A percentile compares a stretch with the other conserved stretches of the same genome.
These are phyloP conservation scores for Lasioglossum figueresi DNA, from an alignment of 2,888 invertebrate species.

Conservation along the genomic window DNA sequence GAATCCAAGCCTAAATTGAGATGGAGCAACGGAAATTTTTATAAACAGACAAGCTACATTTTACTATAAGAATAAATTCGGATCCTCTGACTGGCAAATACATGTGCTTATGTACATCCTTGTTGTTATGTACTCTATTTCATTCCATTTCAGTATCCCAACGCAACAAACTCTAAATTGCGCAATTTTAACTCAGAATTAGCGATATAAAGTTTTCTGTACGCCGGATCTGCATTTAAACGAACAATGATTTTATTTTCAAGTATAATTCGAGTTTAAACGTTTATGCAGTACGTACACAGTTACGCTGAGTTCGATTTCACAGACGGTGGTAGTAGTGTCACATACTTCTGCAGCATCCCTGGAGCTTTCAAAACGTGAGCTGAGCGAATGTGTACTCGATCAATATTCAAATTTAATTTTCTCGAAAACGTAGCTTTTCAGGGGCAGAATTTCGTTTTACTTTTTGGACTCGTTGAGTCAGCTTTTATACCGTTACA, in stretches of 20 bases:
- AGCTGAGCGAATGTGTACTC: neutral
- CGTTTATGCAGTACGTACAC: neutral
- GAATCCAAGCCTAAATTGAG: neutral
- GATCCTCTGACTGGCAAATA: neutral
- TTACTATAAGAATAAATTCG: neutral
- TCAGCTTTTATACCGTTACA: neutral
- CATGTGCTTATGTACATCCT: no score
- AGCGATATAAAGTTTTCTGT: neutral
- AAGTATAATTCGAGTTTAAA: neutral
- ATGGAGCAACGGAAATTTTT: neutral
- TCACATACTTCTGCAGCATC: neutral
- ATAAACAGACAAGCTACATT: neutral
- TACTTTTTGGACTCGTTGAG: neutral
- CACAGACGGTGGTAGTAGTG: neutral
- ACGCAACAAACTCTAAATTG: neutral
- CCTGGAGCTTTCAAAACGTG: neutral
- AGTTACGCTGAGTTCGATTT: neutral
- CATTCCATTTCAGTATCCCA: neutral
- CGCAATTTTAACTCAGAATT: neutral
- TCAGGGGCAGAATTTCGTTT: neutral
- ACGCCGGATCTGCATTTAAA: neutral
- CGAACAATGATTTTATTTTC: neutral
- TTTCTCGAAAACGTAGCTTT: neutral
- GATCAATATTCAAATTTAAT: conserved; percentile 11
- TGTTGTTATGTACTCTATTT: neutral